Percentiles rank a stretch among this genome's conserved stretches.
Conservation (phyloP, 2,797 vertebrate species). For the Rhinogobio ventralis region DNA sequence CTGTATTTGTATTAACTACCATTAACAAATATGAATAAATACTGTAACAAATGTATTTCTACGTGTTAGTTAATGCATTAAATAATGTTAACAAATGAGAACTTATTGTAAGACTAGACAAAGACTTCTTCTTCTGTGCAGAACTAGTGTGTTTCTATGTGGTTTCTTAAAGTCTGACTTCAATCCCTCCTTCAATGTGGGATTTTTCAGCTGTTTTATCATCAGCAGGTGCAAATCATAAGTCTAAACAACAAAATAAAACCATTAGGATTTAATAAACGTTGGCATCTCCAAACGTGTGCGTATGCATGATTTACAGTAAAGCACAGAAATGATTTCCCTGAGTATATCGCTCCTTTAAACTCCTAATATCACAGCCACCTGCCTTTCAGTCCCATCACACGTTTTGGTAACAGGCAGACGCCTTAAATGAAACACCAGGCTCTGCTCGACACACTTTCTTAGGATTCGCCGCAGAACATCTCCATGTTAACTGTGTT, state of each 20-base stretch:
- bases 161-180: background rate
- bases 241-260: background rate
- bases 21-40: too few relatives aligned
- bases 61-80: too few relatives aligned
- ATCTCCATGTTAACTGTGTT: slow-evolving; percentile 85
- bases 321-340: background rate
- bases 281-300: background rate
- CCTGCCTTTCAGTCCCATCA: slow-evolving; percentile 37
- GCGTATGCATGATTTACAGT: background rate
- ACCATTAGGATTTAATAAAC: background rate
- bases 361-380: background rate
- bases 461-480: slow-evolving; percentile 60
- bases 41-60: too few relatives aligned
- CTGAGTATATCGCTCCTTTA: background rate
- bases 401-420: slow-evolving; percentile 57
- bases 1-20: too few relatives aligned
- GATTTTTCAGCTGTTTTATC: background rate
- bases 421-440: slow-evolving; percentile 70
- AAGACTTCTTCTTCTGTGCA: background rate
- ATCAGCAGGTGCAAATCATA: background rate
- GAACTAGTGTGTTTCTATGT: background rate
- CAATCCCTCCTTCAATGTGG: too few relatives aligned
- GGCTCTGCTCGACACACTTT: slow-evolving; percentile 59
- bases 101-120: too few relatives aligned
- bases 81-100: too few relatives aligned